phyloP scores from a whole-genome alignment of 2,888 invertebrate genomes.

The Erynnis tages region DNA sequence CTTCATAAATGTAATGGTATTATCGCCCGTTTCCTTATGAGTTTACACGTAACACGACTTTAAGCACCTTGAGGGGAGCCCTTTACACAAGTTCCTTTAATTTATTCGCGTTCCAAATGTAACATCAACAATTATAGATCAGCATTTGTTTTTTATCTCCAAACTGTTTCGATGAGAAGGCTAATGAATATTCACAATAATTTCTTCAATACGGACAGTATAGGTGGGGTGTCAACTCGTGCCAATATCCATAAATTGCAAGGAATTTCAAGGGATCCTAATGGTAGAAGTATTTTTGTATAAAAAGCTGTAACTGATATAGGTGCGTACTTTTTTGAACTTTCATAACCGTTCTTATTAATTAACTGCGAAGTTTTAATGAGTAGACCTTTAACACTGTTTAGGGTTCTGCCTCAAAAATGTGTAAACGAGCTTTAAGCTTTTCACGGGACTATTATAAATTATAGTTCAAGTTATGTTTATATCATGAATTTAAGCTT shows the following conservation, averaged over 20 bases:
- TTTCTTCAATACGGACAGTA: slow-evolving; percentile 4
- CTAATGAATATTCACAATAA: slow-evolving; percentile 16
- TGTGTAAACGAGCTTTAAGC: too few species aligned
- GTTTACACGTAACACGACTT: neutral
- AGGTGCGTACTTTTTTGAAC: slow-evolving; percentile 4
- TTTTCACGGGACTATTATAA: too few species aligned
- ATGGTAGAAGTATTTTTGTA: neutral
- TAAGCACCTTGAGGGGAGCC: slow-evolving; percentile 10
- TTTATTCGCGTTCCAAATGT: slow-evolving; percentile 17
- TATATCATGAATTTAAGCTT: too few species aligned
- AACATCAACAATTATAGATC: slow-evolving; percentile 20
- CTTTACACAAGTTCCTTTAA: slow-evolving; percentile 10
- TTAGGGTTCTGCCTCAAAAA: too few species aligned
- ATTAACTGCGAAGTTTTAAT: slow-evolving; percentile 9
- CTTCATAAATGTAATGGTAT: too few species aligned
- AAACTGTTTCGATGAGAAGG: neutral
- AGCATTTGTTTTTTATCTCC: slow-evolving; percentile 18
- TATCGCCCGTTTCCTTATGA: neutral
- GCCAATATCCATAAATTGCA: slow-evolving; percentile 5
- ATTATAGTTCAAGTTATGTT: too few species aligned
- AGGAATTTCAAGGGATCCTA: neutral
- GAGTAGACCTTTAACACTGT: neutral
- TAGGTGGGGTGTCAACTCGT: slow-evolving; percentile 7
- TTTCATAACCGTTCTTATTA: slow-evolving; percentile 1
- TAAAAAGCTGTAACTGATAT: slow-evolving; percentile 10